These are phyloP conservation scores for human (Homo sapiens) DNA, from an alignment of 2,113 vertebrate genomes.

Conservation along the genomic window DNA sequence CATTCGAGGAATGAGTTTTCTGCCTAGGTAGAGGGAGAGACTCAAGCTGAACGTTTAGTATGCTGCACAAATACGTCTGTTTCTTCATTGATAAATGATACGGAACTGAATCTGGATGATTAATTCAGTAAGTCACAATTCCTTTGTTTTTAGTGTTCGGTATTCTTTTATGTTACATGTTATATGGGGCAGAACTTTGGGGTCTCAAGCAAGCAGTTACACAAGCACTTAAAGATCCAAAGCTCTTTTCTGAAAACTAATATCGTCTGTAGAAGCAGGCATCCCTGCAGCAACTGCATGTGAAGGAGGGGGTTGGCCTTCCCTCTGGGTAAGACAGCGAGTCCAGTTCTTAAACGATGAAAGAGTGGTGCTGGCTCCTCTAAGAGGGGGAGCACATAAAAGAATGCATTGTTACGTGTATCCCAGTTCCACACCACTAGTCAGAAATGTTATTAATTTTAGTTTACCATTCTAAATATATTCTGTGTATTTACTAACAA, in stretches of 20 bases:
- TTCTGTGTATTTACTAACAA: neutral
- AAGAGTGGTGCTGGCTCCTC: neutral
- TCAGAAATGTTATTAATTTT: neutral
- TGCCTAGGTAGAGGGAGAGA: neutral
- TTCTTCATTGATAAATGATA: slow-evolving; percentile 82
- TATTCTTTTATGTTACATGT: slow-evolving; percentile 67
- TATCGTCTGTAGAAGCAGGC: neutral
- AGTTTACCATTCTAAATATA: neutral
- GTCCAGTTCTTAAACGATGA: neutral
- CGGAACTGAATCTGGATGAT: slow-evolving; percentile 69
- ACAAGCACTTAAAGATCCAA: slow-evolving; percentile 36
- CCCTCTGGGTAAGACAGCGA: neutral
- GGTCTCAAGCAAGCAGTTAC: slow-evolving; percentile 21
- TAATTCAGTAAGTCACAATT: slow-evolving; percentile 77
- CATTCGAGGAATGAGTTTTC: slow-evolving; percentile 8
- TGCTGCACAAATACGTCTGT: slow-evolving; percentile 71
- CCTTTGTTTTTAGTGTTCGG: slow-evolving; percentile 73
- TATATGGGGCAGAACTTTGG: slow-evolving; percentile 27
- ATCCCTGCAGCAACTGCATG: neutral
- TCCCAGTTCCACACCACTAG: neutral
- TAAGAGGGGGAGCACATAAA: neutral
- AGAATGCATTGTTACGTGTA: neutral
- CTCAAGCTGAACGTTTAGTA: slow-evolving; percentile 32
- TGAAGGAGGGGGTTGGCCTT: neutral
- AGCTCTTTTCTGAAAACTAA: slow-evolving; percentile 40